Evolutionary conservation across 2,113 vertebrate genomes (phyloP), one percentile per base, ranked within the genome.

Genomic region (Climacteris rufus): DNA sequence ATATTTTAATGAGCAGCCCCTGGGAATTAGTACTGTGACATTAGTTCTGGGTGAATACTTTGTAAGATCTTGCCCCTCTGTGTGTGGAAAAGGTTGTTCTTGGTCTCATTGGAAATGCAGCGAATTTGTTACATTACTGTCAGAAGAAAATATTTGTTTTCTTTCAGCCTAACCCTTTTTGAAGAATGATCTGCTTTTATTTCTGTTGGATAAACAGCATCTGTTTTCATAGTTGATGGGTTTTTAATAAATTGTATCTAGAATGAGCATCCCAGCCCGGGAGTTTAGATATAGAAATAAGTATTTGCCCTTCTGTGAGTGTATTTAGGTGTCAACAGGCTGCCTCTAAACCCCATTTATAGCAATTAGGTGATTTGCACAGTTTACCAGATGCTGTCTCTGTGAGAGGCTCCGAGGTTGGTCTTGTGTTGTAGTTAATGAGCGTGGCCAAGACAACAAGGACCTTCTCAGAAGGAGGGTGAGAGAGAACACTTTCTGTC

Each of bases 1-100:
- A 25, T 71, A 83, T 90, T 97, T 90, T 83, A 85, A 79, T 77
- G 75, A 57, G 50, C n/a, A 80, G 60, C 68, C 63, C 23, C 54
- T 68, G 87, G 91, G 86, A 71, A 33, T 27, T 81, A 66, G 65
- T n/a, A 15, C 68, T 83, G 69, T 84, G 60, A 21, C 88, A 78
- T 87, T 50, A 86, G 35, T 78, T 93, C 52, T 90, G 59, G 83
- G 72, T 47, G 59, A 90, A 13, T 25, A 5, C n/a, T 84, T 68
- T 15, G 28, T 54, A 22, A 84, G 52, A 33, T 59, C 25, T 53
- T 84, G n/a, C 33, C 74, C 69, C 30, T 77, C 52, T 81, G 35
- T 1, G 6, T 39, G 31, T 6, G 1, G 56, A n/a, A 90, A 91
- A 90, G 74, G 47, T 84, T 54, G 24, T 25, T 68, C 39, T 60